Conservation (phyloP, 2,888 invertebrate species). For the Oscheius myriophilus region DNA sequence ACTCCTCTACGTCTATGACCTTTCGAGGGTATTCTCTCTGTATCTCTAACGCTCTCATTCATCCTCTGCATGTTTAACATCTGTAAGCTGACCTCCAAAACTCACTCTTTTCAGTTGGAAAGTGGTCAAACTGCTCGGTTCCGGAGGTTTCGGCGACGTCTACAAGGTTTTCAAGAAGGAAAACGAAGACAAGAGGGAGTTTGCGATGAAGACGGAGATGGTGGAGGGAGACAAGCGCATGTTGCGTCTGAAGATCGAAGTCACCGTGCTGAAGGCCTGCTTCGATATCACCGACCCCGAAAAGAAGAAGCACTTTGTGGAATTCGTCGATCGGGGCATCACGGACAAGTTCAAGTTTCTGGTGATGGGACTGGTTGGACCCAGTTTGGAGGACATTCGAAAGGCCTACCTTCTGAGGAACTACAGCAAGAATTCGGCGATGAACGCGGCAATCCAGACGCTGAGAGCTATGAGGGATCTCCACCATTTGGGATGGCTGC, state of each 20-base stretch:
- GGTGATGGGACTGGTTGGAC: constrained; percentile 50
- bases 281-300: not conserved
- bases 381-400: constrained; percentile 47
- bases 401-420: constrained; percentile 34
- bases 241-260: constrained; percentile 49
- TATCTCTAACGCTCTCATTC: too few species aligned
- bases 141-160: constrained; percentile 53
- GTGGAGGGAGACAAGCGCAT: constrained; percentile 42
- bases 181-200: constrained; percentile 33
- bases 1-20: too few species aligned
- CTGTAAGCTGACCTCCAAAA: too few species aligned
- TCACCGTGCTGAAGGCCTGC: constrained; percentile 44
- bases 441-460: constrained; percentile 42
- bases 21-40: too few species aligned
- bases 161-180: constrained; percentile 39
- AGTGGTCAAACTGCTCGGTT: constrained; percentile 39
- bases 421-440: constrained; percentile 35
- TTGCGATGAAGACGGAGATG: constrained; percentile 50
- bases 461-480: constrained; percentile 41
- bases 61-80: too few species aligned
- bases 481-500: constrained; percentile 45
- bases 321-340: constrained; percentile 45
- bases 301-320: constrained; percentile 39
- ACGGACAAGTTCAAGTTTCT: constrained; percentile 34
- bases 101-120: constrained; percentile 36